These are phyloP conservation scores for Hexactinellida sp. DNA, from an alignment of 37 sponge, comb jelly and placozoan species.

Conservation along the genomic window DNA sequence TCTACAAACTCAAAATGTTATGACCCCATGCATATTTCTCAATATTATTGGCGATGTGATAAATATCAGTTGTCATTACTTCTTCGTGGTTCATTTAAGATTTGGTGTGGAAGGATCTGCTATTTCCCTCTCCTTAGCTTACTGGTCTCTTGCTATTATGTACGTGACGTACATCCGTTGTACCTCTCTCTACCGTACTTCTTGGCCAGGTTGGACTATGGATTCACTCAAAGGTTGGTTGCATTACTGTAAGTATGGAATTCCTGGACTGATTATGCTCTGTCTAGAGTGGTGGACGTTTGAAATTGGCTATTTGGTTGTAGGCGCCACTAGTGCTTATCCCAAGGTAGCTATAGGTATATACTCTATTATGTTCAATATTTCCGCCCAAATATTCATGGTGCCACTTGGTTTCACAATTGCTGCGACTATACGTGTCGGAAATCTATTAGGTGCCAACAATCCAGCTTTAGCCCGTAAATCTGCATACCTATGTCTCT, in stretches of 20 bases:
- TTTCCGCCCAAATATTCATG: not conserved
- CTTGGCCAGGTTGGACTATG: constrained; percentile 21
- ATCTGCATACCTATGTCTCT: not conserved
- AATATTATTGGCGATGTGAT: not conserved
- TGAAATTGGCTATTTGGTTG: constrained; percentile 19
- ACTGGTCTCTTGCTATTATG: constrained; percentile 8
- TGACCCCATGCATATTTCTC: not conserved
- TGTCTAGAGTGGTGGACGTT: constrained; percentile 26
- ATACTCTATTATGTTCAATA: constrained; percentile 11
- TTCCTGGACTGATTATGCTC: constrained; percentile 25
- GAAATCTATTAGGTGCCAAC: constrained; percentile 25
- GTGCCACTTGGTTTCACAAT: constrained; percentile 4
- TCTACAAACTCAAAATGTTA: not conserved
- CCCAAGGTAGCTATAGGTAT: constrained; percentile 10
- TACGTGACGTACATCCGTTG: constrained; percentile 1
- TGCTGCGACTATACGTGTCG: constrained; percentile 19
- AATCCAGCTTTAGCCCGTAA: not conserved
- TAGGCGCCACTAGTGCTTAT: not conserved
- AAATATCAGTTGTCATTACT: not conserved
- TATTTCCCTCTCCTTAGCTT: not conserved
- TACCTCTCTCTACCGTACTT: not conserved
- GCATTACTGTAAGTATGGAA: constrained; percentile 8
- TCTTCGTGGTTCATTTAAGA: not conserved
- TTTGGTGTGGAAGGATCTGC: constrained; percentile 25
- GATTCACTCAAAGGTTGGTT: constrained; percentile 4